Conservation (phyloP, 2,888 invertebrate genomes). For the Zygogramma bicolorata region DNA sequence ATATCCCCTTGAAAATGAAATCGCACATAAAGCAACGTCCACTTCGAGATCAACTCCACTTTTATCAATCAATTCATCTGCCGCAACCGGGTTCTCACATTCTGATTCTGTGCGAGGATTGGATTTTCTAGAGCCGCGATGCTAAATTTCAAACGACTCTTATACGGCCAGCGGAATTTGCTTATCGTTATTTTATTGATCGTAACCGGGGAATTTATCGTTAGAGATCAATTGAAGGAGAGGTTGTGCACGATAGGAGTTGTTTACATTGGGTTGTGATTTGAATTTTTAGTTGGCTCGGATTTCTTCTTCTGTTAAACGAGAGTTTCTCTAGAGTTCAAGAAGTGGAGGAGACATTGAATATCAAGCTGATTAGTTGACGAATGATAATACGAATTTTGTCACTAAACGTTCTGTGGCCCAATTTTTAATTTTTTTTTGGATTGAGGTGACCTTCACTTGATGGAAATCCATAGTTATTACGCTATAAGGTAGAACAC, state of each 20-base stretch:
- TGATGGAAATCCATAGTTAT: no score
- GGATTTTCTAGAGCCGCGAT: conserved; percentile 39
- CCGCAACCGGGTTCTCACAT: conserved; percentile 51
- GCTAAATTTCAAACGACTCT: conserved; percentile 51
- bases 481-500: no score
- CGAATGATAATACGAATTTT: no score
- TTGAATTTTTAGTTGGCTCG: conserved; percentile 43
- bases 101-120: conserved; percentile 46
- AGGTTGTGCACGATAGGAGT: conserved; percentile 40
- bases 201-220: conserved; percentile 50
- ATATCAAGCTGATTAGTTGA: no score
- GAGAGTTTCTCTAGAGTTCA: no score
- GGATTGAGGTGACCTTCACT: no score
- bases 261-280: conserved; percentile 44
- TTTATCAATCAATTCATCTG: conserved; percentile 31
- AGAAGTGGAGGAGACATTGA: no score
- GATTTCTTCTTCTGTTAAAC: no score
- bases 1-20: conserved; percentile 15
- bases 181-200: conserved; percentile 56
- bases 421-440: no score
- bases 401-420: no score
- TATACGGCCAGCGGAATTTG: conserved; percentile 52
- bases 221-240: conserved; percentile 47
- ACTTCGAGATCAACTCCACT: conserved; percentile 13
- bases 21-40: conserved; percentile 26